Conservation (phyloP, 2,888 invertebrate species). For the Autographa pulchrina region DNA sequence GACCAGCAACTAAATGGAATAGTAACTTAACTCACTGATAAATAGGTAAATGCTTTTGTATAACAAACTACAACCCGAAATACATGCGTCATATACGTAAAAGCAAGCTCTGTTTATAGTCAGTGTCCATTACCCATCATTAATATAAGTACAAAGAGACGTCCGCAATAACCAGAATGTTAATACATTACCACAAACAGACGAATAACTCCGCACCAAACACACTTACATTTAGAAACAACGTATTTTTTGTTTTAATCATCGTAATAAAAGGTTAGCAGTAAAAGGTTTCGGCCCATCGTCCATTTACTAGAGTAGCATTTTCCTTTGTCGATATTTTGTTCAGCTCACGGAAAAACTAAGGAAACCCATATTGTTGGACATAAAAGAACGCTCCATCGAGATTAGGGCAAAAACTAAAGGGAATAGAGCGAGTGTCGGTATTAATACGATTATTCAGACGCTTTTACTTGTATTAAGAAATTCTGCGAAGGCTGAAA, state of each 20-base stretch:
- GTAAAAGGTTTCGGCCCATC: conserved; percentile 57
- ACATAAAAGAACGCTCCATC: conserved; percentile 47
- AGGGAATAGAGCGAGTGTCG: conserved; percentile 9
- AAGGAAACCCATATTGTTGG: conserved; percentile 33
- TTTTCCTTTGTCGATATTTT: conserved; percentile 53
- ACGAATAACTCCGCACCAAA: conserved; percentile 2
- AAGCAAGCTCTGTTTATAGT: not conserved
- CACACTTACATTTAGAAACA: conserved; percentile 35
- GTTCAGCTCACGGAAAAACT: conserved; percentile 32
- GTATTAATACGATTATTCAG: conserved; percentile 13
- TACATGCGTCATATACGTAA: not conserved
- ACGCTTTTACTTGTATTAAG: not conserved
- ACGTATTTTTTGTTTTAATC: conserved; percentile 57
- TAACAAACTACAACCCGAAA: not conserved
- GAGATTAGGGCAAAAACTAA: conserved; percentile 26
- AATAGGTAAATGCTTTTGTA: too few species aligned
- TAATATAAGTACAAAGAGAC: not conserved
- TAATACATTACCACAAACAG: conserved; percentile 1
- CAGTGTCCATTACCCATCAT: not conserved
- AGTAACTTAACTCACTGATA: too few species aligned
- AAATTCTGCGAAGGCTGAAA: not conserved
- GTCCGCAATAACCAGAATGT: not conserved
- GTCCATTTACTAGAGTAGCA: conserved; percentile 49
- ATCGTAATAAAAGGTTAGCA: conserved; percentile 52
- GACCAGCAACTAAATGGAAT: too few species aligned